Evolutionary conservation across 2,113 vertebrate species (phyloP), one percentile per base, ranked within the genome.

Genomic region (Mobula birostris): DNA sequence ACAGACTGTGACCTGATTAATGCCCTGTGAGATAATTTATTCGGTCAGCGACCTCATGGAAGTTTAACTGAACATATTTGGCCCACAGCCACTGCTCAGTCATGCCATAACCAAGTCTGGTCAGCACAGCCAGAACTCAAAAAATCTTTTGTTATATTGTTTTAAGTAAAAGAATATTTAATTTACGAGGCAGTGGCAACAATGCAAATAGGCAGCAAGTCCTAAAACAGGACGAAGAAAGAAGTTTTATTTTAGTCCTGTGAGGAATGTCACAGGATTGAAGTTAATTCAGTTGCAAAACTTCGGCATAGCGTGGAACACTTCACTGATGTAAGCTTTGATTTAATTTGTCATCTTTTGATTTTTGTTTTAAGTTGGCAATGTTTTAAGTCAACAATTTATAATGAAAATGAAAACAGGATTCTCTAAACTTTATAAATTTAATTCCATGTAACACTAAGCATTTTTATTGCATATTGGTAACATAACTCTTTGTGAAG

Each of bases 21-120:
- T 79, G 61, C 94, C 27, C 80, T 93, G 85, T 93, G 91, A 72
- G 40, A 93, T 93, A 74, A 74, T 93, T 56, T 93, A 93, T 93
- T 93, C 91, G 48, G 32, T 93, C 61, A 68, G n/a, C 6, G 29
- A 68, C 61, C 85, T 90, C 85, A 32, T 90, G 61, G n/a, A 90
- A 90, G 85, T 90, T 90, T 29, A 72, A 56, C 36, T 74, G 90
- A 56, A 76, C 40, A 93, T 93, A 56, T 36, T 76, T 74, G 68
- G 91, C 56, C 21, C 68, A 72, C 36, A 56, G 91, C 70, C 70
- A 24, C 40, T 19, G 40, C 29, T 93, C 70, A 56, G 74, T 93
- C 91, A 40, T 93, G 70, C 36, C 19, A 40, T 74, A 27, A 56
- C 68, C 21, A 6, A 74, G 72, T 76, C 68, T 76, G 91, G 70